phyloP scores from a whole-genome alignment of 2,113 vertebrate genomes.

The Erythrocercus mccallii region DNA sequence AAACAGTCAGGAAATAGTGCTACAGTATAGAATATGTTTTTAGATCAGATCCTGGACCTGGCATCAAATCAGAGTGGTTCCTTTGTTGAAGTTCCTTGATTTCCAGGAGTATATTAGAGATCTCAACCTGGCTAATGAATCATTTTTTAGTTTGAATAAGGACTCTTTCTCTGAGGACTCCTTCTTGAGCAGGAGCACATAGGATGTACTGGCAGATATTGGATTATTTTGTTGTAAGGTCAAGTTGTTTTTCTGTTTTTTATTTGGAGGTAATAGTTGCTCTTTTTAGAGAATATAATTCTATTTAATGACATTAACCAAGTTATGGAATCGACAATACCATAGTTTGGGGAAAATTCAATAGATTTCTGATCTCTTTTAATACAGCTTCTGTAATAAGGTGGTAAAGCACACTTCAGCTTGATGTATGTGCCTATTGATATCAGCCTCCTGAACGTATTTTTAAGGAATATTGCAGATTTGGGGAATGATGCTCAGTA shows the following conservation, averaged over 20 bases:
- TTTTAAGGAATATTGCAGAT: neutral
- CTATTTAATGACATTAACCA: conserved; percentile 50
- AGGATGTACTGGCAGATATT: neutral
- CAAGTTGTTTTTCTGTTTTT: conserved; percentile 4
- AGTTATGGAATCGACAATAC: conserved; percentile 35
- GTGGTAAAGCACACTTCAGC: neutral
- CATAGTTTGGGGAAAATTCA: conserved; percentile 40
- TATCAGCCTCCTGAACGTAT: conserved; percentile 4
- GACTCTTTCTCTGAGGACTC: neutral
- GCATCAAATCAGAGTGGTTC: neutral
- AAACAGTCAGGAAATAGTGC: neutral
- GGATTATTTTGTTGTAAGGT: neutral
- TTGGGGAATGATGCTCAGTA: neutral
- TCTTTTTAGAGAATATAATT: conserved; percentile 34
- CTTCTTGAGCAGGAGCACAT: neutral
- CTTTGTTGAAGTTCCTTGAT: neutral
- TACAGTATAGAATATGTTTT: neutral
- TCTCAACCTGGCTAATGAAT: neutral
- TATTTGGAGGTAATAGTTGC: neutral
- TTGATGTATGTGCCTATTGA: neutral
- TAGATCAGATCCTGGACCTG: neutral
- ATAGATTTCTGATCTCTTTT: conserved; percentile 46
- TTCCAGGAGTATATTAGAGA: neutral
- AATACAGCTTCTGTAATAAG: conserved; percentile 42
- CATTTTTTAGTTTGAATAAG: conserved; percentile 20